phyloP scores from a whole-genome alignment of 2,888 invertebrate species.

The Halocaridina rubra region DNA sequence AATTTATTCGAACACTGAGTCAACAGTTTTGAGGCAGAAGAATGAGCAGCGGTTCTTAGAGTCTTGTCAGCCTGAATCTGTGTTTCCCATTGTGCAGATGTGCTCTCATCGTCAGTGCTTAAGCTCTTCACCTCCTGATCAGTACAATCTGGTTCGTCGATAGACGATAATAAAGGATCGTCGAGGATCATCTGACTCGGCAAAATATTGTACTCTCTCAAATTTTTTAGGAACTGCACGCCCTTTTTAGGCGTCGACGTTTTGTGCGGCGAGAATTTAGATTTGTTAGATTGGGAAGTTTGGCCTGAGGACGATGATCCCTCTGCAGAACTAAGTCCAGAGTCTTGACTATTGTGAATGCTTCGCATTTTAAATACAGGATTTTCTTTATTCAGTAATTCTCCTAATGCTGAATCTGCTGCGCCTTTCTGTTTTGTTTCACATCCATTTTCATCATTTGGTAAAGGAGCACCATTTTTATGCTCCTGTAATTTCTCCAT shows the following conservation, averaged over 20 bases:
- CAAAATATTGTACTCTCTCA: background rate
- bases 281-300: background rate
- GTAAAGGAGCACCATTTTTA: no score
- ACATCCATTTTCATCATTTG: no score
- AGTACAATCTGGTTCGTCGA: constrained; percentile 25
- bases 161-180: constrained; percentile 30
- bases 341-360: background rate
- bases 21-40: background rate
- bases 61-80: background rate
- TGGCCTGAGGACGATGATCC: background rate
- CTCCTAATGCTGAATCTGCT: background rate
- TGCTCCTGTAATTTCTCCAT: no score
- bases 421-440: no score
- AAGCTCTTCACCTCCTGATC: constrained; percentile 21
- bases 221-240: background rate
- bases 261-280: background rate
- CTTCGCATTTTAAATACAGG: background rate
- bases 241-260: constrained; percentile 40
- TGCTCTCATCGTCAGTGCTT: constrained; percentile 24
- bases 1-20: background rate
- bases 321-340: background rate
- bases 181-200: constrained; percentile 33
- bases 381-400: background rate
- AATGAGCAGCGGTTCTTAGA: background rate
- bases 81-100: background rate